Evolutionary conservation across 1,140 invertebrate species (phyloP), one percentile per base, ranked within the genome.

Genomic region (Helicoverpa armigera): DNA sequence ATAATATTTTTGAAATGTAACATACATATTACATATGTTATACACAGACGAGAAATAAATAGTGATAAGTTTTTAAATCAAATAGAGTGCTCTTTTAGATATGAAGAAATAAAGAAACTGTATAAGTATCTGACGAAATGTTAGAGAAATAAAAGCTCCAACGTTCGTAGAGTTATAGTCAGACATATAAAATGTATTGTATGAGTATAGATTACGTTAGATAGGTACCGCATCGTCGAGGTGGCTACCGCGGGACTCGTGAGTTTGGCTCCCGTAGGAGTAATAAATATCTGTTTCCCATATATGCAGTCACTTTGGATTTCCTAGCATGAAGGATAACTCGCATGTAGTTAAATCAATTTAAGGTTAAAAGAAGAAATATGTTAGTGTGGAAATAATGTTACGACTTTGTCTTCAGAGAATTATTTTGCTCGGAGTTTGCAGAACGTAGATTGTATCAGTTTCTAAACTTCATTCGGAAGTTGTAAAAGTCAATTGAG

Each of bases 301-400:
- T 75, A 63, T 54, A 75, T 63, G 73, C 73, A 61, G 73, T 75
- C 73, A 75, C 58, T 75, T 75, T 63, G 73, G 58, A 75, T 75
- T 75, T 61, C 35, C 58, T 56, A 75, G 35, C 51, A 61, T 61
- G 73, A 75, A 48, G 58, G 58, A 75, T 75, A 60, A 50, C 58
- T 61, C 11, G 53, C 4, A 75, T 75, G 13, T 50, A 75, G 56
- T 54, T 50, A 61, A 75, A 75, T 63, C 56, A 75, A 75, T 61
- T 75, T 61, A 23, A 48, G 58, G 73, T n/a, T 31, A 51, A 75
- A 75, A 61, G 50, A 63, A 75, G 58, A 75, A 75, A 43, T 31
- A 75, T 50, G 51, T 75, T 50, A 69, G 65, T 72, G 69, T 3
- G 18, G 18, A 72, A 54, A 54, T 72, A 72, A 72, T 48, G 35